Evolutionary conservation across 2,797 vertebrate genomes (phyloP).

Genomic region (Scyliorhinus canicula): DNA sequence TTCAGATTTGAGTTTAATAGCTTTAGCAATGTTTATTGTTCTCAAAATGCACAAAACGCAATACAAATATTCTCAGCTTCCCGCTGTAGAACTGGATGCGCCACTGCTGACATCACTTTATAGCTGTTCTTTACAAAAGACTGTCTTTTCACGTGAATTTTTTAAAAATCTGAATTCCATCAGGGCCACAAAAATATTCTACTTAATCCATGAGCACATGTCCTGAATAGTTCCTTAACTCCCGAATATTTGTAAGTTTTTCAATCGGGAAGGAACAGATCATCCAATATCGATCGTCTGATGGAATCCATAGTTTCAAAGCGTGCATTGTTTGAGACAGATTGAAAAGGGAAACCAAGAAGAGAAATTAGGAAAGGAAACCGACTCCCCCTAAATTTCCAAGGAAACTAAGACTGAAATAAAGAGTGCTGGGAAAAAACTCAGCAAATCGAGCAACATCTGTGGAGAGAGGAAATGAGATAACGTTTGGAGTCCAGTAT

Average conservation of each 20-base stretch:
- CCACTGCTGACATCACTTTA: neutral
- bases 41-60: neutral
- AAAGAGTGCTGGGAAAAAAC: no score
- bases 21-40: neutral
- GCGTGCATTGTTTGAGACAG: neutral
- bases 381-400: neutral
- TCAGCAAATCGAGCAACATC: no score
- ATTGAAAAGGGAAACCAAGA: neutral
- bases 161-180: conserved; percentile 9
- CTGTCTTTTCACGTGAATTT: no score
- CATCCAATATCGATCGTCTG: neutral
- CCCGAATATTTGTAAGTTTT: neutral
- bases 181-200: neutral
- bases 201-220: neutral
- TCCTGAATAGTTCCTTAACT: neutral
- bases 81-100: neutral
- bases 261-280: neutral
- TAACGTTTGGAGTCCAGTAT: no score
- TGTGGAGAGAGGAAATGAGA: no score
- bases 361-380: neutral
- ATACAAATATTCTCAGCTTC: conserved; percentile 6
- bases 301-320: neutral
- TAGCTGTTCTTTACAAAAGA: neutral
- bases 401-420: neutral
- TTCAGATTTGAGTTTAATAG: neutral